phyloP scores from a whole-genome alignment of 1,140 invertebrate genomes.

The Leptinotarsa texana region DNA sequence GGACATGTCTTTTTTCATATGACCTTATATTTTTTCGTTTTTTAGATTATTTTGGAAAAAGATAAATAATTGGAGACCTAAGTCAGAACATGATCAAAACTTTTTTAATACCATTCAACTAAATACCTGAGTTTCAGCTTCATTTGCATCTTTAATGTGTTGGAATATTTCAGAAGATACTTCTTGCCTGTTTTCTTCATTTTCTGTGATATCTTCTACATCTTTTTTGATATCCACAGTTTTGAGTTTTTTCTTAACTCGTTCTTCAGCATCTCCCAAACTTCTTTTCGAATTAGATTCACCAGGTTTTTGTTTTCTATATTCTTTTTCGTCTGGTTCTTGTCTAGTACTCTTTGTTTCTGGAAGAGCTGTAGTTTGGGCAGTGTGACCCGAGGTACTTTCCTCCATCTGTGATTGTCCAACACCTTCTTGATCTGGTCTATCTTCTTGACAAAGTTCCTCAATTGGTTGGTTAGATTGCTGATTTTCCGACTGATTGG shows the following conservation, averaged over 20 bases:
- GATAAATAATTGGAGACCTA: too few species aligned
- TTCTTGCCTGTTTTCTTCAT: slow-evolving; percentile 57
- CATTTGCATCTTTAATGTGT: slow-evolving; percentile 79
- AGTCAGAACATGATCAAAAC: too few species aligned
- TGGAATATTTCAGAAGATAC: slow-evolving; percentile 74
- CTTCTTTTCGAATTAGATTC: slow-evolving; percentile 58
- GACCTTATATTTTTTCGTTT: too few species aligned
- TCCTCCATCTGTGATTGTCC: slow-evolving; percentile 60
- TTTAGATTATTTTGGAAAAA: too few species aligned
- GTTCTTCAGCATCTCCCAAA: slow-evolving; percentile 56
- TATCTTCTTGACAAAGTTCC: slow-evolving; percentile 54
- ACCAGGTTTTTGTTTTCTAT: slow-evolving; percentile 58
- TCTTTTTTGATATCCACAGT: slow-evolving; percentile 57
- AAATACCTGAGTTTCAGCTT: slow-evolving; percentile 35
- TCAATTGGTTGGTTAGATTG: slow-evolving; percentile 49
- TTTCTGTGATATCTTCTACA: slow-evolving; percentile 55
- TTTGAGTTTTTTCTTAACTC: slow-evolving; percentile 61
- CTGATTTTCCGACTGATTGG: slow-evolving; percentile 53
- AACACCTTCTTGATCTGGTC: slow-evolving; percentile 57
- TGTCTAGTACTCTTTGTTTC: slow-evolving; percentile 44
- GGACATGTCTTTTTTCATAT: too few species aligned
- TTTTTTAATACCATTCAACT: too few species aligned
- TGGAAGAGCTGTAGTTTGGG: slow-evolving; percentile 51
- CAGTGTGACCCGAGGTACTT: slow-evolving; percentile 57
- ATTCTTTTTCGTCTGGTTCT: slow-evolving; percentile 47